phyloP scores from a whole-genome alignment of 2,797 vertebrate genomes.

The Anas flavirostris region DNA sequence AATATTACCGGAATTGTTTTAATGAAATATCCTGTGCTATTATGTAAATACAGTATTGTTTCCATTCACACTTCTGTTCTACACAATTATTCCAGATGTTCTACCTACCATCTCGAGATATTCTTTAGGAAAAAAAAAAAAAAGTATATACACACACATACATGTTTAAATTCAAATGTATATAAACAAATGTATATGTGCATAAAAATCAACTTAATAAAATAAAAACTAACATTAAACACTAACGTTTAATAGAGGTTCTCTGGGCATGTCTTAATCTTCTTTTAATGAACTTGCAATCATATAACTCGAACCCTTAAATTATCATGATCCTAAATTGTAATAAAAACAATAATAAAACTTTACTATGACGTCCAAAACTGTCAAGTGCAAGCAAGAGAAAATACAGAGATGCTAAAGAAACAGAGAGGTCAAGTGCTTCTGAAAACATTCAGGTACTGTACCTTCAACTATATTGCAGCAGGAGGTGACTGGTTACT shows the following conservation, averaged over 20 bases:
- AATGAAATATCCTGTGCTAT: constrained; percentile 33
- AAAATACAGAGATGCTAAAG: constrained; percentile 73
- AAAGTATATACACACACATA: background rate
- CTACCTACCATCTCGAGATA: background rate
- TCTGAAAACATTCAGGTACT: constrained; percentile 72
- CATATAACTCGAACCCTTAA: constrained; percentile 70
- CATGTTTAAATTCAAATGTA: background rate
- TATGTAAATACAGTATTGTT: constrained; percentile 12
- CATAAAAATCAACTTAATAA: constrained; percentile 56
- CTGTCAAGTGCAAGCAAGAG: constrained; percentile 74
- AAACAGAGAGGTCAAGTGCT: constrained; percentile 68
- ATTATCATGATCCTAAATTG: constrained; percentile 73
- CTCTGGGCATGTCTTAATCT: constrained; percentile 50
- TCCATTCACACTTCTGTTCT: constrained; percentile 48
- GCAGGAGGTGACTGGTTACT: constrained; percentile 76
- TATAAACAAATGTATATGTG: background rate
- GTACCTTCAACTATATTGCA: constrained; percentile 64
- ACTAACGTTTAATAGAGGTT: constrained; percentile 61
- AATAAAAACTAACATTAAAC: constrained; percentile 55
- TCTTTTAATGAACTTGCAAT: constrained; percentile 65
- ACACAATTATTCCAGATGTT: constrained; percentile 50
- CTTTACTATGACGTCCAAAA: constrained; percentile 75
- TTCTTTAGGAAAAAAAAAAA: constrained; percentile 37
- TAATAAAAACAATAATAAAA: constrained; percentile 80
- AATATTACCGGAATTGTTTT: constrained; percentile 24